These are phyloP conservation scores for Phengaris alcon DNA, from an alignment of 2,888 invertebrate genomes.

Conservation along the genomic window DNA sequence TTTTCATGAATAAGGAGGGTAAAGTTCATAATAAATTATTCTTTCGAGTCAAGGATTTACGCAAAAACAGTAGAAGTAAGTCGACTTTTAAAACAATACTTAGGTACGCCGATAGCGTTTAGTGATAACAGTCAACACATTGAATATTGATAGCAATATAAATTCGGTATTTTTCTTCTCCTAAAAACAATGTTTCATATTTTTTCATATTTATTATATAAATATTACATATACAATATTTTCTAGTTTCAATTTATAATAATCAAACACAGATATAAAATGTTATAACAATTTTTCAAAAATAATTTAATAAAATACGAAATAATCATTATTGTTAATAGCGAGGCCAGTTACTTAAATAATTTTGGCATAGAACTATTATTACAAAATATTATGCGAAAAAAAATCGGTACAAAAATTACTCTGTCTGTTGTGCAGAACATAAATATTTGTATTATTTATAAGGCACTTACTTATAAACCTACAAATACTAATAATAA, in stretches of 20 bases:
- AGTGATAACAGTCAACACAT: no score
- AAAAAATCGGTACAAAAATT: constrained; percentile 7
- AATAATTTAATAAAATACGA: constrained; percentile 21
- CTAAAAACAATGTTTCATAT: no score
- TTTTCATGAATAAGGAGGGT: no score
- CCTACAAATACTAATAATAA: constrained; percentile 17
- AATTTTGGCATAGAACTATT: constrained; percentile 6
- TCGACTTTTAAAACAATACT: no score
- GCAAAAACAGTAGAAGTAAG: no score
- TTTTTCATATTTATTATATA: neutral
- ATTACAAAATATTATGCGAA: constrained; percentile 2
- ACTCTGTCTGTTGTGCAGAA: constrained; percentile 11
- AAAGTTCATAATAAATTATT: no score
- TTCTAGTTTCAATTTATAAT: neutral
- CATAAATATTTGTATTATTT: constrained; percentile 22
- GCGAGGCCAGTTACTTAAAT: constrained; percentile 18
- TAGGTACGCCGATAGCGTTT: no score
- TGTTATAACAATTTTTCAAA: constrained; percentile 21
- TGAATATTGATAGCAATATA: no score
- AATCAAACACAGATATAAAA: neutral
- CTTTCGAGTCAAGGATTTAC: no score
- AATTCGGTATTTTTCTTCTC: no score
- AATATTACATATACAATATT: neutral
- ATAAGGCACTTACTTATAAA: constrained; percentile 26
- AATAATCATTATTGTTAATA: neutral